Conservation (phyloP, 1,140 invertebrate genomes). For the Acyrthosiphon pisum region DNA sequence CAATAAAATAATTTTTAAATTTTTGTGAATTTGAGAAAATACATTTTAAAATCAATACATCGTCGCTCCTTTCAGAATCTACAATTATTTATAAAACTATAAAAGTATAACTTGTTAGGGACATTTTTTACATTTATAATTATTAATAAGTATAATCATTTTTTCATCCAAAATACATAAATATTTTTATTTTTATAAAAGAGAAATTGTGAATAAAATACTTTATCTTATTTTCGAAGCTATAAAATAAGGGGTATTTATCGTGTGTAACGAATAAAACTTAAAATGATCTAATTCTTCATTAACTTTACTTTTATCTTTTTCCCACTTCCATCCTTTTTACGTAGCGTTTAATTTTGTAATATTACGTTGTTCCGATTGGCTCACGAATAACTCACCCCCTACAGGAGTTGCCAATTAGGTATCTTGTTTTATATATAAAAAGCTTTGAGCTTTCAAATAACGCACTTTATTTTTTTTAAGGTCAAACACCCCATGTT, state of each 20-base stretch:
- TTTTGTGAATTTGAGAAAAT: too few relatives aligned
- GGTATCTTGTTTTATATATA: constrained; percentile 37
- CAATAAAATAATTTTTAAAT: too few relatives aligned
- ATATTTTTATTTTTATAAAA: not conserved
- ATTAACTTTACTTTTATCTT: constrained; percentile 47
- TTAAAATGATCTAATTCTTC: constrained; percentile 33
- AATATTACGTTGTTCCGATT: constrained; percentile 35
- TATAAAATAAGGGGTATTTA: not conserved
- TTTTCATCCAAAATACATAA: constrained; percentile 16
- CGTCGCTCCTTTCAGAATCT: too few relatives aligned
- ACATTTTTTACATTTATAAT: not conserved
- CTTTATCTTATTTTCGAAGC: not conserved
- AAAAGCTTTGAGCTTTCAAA: constrained; percentile 30
- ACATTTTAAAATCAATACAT: too few relatives aligned
- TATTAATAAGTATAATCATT: not conserved
- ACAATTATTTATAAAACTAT: not conserved
- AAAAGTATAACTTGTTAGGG: not conserved
- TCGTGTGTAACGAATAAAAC: constrained; percentile 15
- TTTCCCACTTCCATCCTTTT: not conserved
- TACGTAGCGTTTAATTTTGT: constrained; percentile 28
- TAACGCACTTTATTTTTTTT: constrained; percentile 44
- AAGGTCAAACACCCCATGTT: constrained; percentile 33
- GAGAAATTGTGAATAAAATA: not conserved
- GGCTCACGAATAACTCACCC: not conserved
- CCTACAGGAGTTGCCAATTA: constrained; percentile 27